Percentiles rank a stretch among this genome's conserved stretches.
These are phyloP conservation scores for Erythrocebus patas DNA, from an alignment of 2,113 vertebrate species.

Conservation along the genomic window DNA sequence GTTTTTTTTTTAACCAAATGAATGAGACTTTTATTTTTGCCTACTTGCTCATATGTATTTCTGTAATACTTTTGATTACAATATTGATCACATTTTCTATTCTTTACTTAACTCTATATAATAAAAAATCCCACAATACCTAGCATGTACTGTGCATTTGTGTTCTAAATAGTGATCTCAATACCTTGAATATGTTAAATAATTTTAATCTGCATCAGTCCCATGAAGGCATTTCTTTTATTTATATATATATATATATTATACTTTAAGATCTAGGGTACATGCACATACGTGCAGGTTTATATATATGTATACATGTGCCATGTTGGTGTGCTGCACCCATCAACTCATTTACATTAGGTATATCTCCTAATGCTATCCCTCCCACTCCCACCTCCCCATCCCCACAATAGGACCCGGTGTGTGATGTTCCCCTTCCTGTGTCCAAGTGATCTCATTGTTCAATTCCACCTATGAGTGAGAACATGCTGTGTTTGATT, in stretches of 20 bases:
- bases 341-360: no score
- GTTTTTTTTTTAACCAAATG: background rate
- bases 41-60: background rate
- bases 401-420: fast-evolving
- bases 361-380: no score
- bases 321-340: no score
- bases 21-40: background rate
- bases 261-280: no score
- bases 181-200: background rate
- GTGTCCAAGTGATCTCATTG: no score
- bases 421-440: no score
- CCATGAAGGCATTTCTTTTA: background rate
- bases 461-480: no score
- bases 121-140: background rate
- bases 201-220: background rate
- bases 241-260: no score
- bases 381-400: no score
- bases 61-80: background rate
- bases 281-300: no score
- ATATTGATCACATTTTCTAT: background rate
- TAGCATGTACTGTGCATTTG: background rate
- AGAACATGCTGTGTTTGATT: no score
- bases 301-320: no score
- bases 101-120: background rate
- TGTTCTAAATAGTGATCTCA: background rate